phyloP scores from a whole-genome alignment of 2,888 invertebrate species.

The Caenorhabditis sp. region DNA sequence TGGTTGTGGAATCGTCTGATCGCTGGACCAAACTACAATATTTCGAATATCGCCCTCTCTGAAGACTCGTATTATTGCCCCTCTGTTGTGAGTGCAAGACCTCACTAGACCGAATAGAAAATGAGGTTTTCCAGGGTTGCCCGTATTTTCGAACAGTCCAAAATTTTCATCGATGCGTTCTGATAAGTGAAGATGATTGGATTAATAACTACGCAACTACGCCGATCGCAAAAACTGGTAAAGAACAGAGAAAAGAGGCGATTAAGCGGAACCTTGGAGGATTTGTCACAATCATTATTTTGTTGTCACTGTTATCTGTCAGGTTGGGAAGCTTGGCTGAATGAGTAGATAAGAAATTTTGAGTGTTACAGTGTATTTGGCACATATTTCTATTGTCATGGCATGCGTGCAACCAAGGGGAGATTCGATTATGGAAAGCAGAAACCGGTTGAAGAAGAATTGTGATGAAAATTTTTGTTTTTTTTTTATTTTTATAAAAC shows the following conservation, averaged over 20 bases:
- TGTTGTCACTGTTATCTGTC: conserved; percentile 14
- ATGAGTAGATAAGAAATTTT: not conserved
- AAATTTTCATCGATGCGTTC: conserved; percentile 56
- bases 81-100: too few species aligned
- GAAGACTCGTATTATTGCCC: conserved; percentile 67
- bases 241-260: conserved; percentile 15
- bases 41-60: conserved; percentile 53
- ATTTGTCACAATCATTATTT: conserved; percentile 11
- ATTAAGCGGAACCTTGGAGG: conserved; percentile 27
- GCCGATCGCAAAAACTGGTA: conserved; percentile 6
- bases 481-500: not conserved
- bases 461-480: not conserved
- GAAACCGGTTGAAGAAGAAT: conserved; percentile 13
- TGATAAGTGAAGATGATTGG: conserved; percentile 54
- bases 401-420: conserved; percentile 61
- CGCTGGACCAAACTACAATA: conserved; percentile 62
- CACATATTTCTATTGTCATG: conserved; percentile 63
- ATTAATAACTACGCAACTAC: conserved; percentile 1
- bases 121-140: conserved; percentile 48
- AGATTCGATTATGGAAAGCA: conserved; percentile 52
- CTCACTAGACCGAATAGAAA: not conserved
- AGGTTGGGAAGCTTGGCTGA: conserved; percentile 5
- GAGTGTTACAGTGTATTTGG: conserved; percentile 49
- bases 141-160: conserved; percentile 66
- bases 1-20: conserved; percentile 69